Percentiles rank a stretch among this genome's conserved stretches.
These are phyloP conservation scores for Papilio dardanus DNA, from an alignment of 1,140 invertebrate genomes.

Conservation along the genomic window DNA sequence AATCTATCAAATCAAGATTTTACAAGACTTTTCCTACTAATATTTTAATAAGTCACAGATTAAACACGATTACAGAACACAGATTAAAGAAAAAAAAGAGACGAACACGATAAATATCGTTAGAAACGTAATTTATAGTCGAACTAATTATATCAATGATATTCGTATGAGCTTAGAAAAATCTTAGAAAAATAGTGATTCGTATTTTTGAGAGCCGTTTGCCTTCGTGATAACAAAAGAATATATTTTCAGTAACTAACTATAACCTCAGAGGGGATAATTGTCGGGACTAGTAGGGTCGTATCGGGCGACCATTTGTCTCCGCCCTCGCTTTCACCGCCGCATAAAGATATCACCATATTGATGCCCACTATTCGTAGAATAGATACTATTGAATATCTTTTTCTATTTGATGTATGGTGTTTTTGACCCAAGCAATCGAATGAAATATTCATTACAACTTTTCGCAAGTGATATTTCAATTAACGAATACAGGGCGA, in stretches of 20 bases:
- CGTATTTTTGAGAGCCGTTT: not conserved
- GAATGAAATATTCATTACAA: not conserved
- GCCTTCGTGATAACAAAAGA: not conserved
- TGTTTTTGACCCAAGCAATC: not conserved
- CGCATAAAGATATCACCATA: constrained; percentile 26
- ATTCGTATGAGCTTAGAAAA: too few relatives aligned
- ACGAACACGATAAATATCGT: too few relatives aligned
- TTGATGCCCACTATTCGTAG: constrained; percentile 5
- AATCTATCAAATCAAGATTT: too few relatives aligned
- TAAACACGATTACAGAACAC: too few relatives aligned
- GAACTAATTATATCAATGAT: too few relatives aligned
- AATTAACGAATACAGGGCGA: too few relatives aligned
- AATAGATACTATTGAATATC: constrained; percentile 1
- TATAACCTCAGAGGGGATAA: not conserved
- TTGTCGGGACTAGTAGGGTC: not conserved
- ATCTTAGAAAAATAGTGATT: too few relatives aligned
- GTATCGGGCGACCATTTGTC: constrained; percentile 25
- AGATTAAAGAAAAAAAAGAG: too few relatives aligned
- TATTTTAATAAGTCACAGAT: too few relatives aligned
- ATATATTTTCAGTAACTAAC: not conserved
- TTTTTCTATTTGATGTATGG: not conserved
- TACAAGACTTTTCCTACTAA: too few relatives aligned
- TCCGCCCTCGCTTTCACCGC: constrained; percentile 13
- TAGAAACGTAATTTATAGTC: too few relatives aligned
- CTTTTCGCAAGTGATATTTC: not conserved